Conservation (phyloP, 2,113 vertebrate genomes). For the Furnarius figulus region DNA sequence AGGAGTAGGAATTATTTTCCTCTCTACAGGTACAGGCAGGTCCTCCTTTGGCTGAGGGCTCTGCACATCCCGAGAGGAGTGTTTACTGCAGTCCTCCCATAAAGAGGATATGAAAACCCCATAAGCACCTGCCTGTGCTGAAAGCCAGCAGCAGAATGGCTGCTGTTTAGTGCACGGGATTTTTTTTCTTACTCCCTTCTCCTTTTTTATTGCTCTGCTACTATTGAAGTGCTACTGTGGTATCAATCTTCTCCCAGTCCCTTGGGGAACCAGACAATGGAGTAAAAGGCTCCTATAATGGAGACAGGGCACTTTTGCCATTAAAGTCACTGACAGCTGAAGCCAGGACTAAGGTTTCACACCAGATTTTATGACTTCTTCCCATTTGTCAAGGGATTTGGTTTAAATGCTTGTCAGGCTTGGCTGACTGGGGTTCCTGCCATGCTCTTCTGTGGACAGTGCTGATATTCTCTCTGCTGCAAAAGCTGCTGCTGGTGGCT, state of each 20-base stretch:
- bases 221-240: slow-evolving; percentile 33
- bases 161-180: neutral
- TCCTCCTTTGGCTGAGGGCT: slow-evolving; percentile 45
- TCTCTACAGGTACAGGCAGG: slow-evolving; percentile 61
- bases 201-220: slow-evolving; percentile 21
- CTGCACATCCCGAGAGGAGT: neutral
- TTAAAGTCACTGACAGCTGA: slow-evolving; percentile 29
- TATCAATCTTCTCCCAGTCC: neutral
- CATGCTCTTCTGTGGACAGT: neutral
- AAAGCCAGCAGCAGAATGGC: slow-evolving; percentile 29
- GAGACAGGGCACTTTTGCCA: neutral
- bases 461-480: neutral
- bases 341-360: slow-evolving; percentile 39
- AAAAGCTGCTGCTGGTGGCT: neutral
- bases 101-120: neutral
- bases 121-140: slow-evolving; percentile 15
- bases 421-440: neutral
- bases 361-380: slow-evolving; percentile 45
- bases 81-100: neutral
- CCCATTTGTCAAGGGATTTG: slow-evolving; percentile 26
- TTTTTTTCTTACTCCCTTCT: neutral
- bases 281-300: neutral
- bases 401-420: neutral
- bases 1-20: slow-evolving; percentile 55
- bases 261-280: neutral